These are phyloP conservation scores for Myrmecobius fasciatus DNA, from an alignment of 2,113 vertebrate species.

Conservation along the genomic window DNA sequence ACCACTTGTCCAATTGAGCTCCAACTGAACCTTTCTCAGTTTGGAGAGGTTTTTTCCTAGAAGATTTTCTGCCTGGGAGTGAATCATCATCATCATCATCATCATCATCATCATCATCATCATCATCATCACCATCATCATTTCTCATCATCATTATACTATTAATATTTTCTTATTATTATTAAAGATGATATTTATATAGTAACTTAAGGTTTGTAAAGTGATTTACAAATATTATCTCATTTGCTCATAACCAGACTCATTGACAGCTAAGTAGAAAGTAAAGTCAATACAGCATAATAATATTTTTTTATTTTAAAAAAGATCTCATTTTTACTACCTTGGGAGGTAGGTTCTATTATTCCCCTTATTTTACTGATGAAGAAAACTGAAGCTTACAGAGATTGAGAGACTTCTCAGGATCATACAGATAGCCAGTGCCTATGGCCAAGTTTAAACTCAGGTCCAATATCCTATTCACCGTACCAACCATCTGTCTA, in stretches of 20 bases:
- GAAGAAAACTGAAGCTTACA: background rate
- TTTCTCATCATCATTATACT: no score
- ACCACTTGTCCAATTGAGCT: background rate
- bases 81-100: background rate
- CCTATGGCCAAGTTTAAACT: background rate
- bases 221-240: background rate
- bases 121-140: no score
- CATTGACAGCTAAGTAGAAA: no score
- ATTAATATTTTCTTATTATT: background rate
- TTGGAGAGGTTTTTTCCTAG: background rate
- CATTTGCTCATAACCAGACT: background rate
- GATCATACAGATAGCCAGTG: background rate
- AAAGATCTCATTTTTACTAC: no score
- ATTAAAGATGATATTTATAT: background rate
- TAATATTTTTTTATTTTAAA: no score
- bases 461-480: background rate
- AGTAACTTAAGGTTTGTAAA: background rate
- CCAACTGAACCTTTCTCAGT: background rate
- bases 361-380: background rate
- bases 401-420: background rate
- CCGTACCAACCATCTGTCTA: background rate
- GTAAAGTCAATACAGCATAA: no score
- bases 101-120: background rate
- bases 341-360: background rate
- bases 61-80: background rate